Base-by-base conservation (phyloP, 2,113 vertebrate genomes). In the Lampris megalopsis region DNA sequence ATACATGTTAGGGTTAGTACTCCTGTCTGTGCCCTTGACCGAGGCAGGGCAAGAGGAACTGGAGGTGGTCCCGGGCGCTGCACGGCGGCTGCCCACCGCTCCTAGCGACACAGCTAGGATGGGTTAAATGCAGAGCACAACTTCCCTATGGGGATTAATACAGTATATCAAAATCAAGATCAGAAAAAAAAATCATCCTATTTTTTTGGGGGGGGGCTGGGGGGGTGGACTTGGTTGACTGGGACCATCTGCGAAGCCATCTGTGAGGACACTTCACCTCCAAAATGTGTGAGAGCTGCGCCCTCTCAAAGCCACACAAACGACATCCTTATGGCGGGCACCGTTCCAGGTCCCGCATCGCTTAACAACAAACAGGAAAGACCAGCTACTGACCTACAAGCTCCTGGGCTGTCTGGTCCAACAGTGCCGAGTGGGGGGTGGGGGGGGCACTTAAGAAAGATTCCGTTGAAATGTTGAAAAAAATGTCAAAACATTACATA, bases 211-310 rank as follows among this genome's bases (percentile, higher is more conserved):
- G 24, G 24, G 24, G 24, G 24, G 24, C 24, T 24, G 24, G 24
- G 24, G 24, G 24, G 24, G 24, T 24, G 24, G 24, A 77, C 71
- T 54, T 49, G 8, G 66, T 61, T 80, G 82, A 88, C 74, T 37
- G 75, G 63, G 53, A 88, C 93, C 92, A 93, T 93, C 93, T 92
- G 93, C 57, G 73, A 75, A 77, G 60, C 92, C 92, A 94, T 92
- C 92, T 93, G 93, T 45, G 84, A 76, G 64, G 81, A 79, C 83
- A 83, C 79, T 79, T 88, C 85, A 86, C 82, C 78, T 85, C 81
- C 73, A 50, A 58, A 85, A 89, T 78, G 71, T 63, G 79, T 77
- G 79, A 86, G 73, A 58, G 78, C 65, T 68, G 77, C 70, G 63
- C 24, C 5, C 0, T 65, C 74, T 83, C 70, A 70, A 45, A 67